Base-by-base conservation (phyloP, 2,797 vertebrate species). In the Remorina albescens region DNA sequence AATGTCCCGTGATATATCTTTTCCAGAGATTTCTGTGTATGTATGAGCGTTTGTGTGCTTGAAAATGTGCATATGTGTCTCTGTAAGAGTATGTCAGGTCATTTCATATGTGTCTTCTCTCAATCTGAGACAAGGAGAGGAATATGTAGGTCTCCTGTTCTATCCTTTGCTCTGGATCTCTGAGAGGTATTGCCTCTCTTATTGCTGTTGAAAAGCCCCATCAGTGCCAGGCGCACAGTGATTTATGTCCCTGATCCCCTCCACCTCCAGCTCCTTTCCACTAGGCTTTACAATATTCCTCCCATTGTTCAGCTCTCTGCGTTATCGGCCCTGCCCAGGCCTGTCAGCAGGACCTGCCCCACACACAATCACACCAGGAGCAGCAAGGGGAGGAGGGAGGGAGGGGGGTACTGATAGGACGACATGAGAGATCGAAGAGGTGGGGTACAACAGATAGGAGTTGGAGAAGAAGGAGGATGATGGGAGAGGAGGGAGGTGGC, bases 181-280 rank as follows among this genome's bases (percentile, higher is more conserved):
- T 67, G 84, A 93, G 91, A 93, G 88, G 90, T 86, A 92, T 92
- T 91, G 83, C 88, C 78, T 92, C 82, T 71, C 83, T 93, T 87
- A 94, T 93, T 93, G 91, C 90, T 88, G 87, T 85, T 93, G 92
- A 93, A 93, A 92, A 91, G 89, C 83, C 88, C 90, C 90, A 92
- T 94, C 92, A 93, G 88, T 88, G 88, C 91, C 88, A 85, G 83
- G 76, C 71, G n/a, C 50, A n/a, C n/a, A 2, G 87, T 94, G 92
- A 94, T 94, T 92, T 93, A 93, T 93, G 90, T 92, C 80, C 72
- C 89, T 89, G 85, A 93, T 90, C 88, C 90, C 77, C 76, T 83
- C 82, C 88, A 90, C 85, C 87, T 89, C 83, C 82, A 88, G 84
- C 91, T 89, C 81, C 88, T 91, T 92, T 92, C 90, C 90, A 92